Evolutionary conservation across 1,140 invertebrate genomes (phyloP).

Genomic region (Metopolophium dirhodum): DNA sequence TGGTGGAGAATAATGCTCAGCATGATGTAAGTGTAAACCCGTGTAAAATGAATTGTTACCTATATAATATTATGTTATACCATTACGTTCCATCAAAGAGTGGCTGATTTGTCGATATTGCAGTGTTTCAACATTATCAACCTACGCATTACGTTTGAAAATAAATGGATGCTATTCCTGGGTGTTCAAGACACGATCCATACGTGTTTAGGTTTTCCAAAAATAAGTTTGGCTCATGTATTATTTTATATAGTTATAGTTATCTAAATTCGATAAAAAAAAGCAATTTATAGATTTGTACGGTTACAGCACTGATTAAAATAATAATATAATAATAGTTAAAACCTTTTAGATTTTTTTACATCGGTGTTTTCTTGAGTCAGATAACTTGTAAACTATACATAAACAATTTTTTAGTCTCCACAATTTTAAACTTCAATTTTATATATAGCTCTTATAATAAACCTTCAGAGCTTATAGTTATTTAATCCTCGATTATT

Average conservation of each 20-base stretch:
- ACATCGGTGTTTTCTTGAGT: neutral
- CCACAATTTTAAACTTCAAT: neutral
- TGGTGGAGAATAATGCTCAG: neutral
- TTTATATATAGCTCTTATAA: neutral
- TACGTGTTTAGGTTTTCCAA: neutral
- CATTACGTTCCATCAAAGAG: neutral
- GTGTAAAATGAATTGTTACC: neutral
- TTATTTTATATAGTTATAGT: neutral
- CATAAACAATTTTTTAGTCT: neutral
- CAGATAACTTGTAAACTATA: neutral
- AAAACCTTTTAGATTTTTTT: neutral
- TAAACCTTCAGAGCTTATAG: neutral
- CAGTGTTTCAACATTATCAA: neutral
- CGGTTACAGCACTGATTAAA: neutral
- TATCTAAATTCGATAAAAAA: neutral
- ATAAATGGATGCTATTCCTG: neutral
- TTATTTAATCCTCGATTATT: neutral
- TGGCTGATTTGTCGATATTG: neutral
- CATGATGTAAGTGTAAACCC: neutral
- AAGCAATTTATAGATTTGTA: neutral
- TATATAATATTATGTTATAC: neutral
- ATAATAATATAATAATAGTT: neutral
- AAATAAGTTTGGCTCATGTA: neutral
- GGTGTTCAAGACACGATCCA: neutral
- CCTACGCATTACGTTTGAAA: neutral